These are phyloP conservation scores for Butorides virescens DNA, from an alignment of 2,113 vertebrate genomes.

Conservation along the genomic window DNA sequence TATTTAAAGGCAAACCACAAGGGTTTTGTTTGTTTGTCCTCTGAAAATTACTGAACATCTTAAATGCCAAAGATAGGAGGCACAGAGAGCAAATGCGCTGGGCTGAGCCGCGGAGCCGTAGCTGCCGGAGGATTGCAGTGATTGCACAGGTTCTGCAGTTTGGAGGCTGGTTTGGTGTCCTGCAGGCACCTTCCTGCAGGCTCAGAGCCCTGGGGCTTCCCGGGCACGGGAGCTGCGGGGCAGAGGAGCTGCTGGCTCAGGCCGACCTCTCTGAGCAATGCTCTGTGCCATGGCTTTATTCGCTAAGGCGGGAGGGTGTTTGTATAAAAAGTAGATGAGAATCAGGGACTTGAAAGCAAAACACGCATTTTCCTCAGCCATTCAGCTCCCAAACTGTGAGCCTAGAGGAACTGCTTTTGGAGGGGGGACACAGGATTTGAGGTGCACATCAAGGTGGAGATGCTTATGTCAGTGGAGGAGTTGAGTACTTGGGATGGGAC, in stretches of 20 bases:
- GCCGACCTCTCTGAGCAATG: background rate
- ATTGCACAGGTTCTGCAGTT: background rate
- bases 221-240: accelerated
- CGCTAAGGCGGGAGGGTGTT: background rate
- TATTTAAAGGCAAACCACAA: background rate
- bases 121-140: background rate
- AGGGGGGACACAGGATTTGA: background rate
- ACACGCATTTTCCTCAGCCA: background rate
- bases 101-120: background rate
- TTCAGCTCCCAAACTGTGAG: background rate
- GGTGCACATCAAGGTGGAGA: background rate
- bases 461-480: background rate
- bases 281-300: background rate
- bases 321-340: background rate
- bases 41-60: slow-evolving; percentile 22
- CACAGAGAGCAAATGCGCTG: background rate
- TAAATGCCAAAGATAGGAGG: background rate
- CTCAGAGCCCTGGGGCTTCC: background rate
- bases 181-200: background rate
- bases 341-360: background rate
- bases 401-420: background rate
- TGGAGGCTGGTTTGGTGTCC: background rate
- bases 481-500: accelerated
- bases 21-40: slow-evolving; percentile 55
- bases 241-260: background rate